Evolutionary conservation across 2,888 invertebrate species (phyloP), one percentile per base, ranked within the genome.

Genomic region (Chaetogeoica ovagalla): DNA sequence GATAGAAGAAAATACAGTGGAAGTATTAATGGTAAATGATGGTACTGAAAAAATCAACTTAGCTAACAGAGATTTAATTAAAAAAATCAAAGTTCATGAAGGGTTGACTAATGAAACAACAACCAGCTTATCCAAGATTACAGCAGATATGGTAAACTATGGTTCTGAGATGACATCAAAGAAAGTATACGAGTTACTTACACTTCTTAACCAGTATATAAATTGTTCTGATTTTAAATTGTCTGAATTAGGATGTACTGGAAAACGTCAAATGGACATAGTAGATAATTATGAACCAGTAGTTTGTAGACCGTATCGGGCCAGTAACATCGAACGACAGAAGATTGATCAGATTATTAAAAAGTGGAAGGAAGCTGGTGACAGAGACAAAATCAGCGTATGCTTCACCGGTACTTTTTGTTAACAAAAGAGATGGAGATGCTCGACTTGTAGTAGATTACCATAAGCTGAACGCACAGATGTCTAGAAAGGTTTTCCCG

Each of bases 371-470:
- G 69, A 37, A 2, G 62, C n/a, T 74, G 13, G 74, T 81, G 4
- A 62, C 68, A 2, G 81, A 73, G 1, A 81, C 70, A 0, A 63
- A 17, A 3, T 75, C 81, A n/a, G 5, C 75, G 6, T 81, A 75
- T 30, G 71, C 75, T 0, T 69, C 63, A 1, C 75, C 81, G 7
- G 75, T 43, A 1, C 48, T 81, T 11, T 19, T 81, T 0, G 65
- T 81, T 0, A 21, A 23, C 1, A 81, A 75, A 9, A 71, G 70
- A 30, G n/a, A 52, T 37, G 70, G 65, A 1, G 69, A 60, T 0
- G n/a, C 52, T 8, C 39, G 81, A 52, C 48, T 74, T 11, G 68
- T 73, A 1, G 52, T 74, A 5, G 81, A 81, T 8, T 73, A 81
- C 9, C n/a, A 68, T 1, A 72, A 72, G n/a, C 8, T 75, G 0